These are phyloP conservation scores for Drosophila pseudoananassae DNA, from an alignment of 1,140 invertebrate genomes.

Conservation along the genomic window DNA sequence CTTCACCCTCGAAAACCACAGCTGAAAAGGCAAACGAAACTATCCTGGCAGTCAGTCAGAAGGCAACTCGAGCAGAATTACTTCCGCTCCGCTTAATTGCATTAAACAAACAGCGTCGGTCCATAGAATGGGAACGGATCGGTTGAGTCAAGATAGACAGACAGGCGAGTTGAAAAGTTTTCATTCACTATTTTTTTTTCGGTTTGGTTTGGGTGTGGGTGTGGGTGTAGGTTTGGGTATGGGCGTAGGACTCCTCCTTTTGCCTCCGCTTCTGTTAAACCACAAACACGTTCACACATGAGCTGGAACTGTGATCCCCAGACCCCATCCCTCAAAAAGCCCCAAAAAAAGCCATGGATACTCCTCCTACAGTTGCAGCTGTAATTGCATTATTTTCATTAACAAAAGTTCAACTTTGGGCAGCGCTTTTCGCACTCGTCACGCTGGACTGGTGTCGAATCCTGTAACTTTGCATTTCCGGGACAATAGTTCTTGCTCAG, in stretches of 20 bases:
- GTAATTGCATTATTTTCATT: slow-evolving; percentile 82
- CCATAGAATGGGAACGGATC: slow-evolving; percentile 37
- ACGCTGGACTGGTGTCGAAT: slow-evolving; percentile 25
- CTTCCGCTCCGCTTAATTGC: slow-evolving; percentile 76
- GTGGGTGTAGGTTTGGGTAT: background rate
- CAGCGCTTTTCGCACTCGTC: slow-evolving; percentile 51
- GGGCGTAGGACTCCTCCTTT: background rate
- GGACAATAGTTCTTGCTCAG: slow-evolving; percentile 49
- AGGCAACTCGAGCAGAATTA: slow-evolving; percentile 51
- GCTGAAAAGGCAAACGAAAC: slow-evolving; percentile 29
- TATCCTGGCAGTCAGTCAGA: slow-evolving; percentile 52
- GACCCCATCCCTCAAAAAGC: background rate
- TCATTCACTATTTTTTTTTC: slow-evolving; percentile 25
- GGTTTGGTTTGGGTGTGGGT: background rate
- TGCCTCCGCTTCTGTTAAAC: slow-evolving; percentile 29
- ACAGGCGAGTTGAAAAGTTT: slow-evolving; percentile 19
- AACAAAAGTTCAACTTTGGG: slow-evolving; percentile 73
- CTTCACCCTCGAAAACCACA: slow-evolving; percentile 9
- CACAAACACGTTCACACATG: slow-evolving; percentile 81
- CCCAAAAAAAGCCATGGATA: background rate
- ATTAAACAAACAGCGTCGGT: slow-evolving; percentile 66
- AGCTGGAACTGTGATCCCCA: slow-evolving; percentile 36
- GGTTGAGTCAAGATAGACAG: slow-evolving; percentile 34
- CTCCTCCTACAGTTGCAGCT: slow-evolving; percentile 17
- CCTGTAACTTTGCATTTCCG: slow-evolving; percentile 61